Conservation (phyloP, 1,140 invertebrate species). For the Caenorhabditis remanei region DNA sequence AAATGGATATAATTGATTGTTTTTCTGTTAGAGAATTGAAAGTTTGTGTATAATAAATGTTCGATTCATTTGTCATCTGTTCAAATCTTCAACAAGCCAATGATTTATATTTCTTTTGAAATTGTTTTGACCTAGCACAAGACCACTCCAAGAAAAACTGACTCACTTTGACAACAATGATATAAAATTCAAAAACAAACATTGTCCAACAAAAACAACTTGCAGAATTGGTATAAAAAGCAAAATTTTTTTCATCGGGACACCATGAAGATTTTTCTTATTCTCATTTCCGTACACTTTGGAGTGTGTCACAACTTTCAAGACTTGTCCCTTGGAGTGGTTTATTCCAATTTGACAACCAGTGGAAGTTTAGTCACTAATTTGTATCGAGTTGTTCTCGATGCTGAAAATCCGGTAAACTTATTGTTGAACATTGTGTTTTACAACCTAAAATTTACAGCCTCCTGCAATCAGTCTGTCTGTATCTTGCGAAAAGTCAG, state of each 20-base stretch:
- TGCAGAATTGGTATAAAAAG: too few relatives aligned
- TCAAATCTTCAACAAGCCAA: too few relatives aligned
- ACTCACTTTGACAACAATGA: too few relatives aligned
- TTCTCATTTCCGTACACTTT: neutral
- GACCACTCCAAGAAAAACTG: too few relatives aligned
- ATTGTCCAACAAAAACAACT: too few relatives aligned
- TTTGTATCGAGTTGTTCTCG: neutral
- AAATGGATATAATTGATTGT: neutral
- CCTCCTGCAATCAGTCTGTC: neutral
- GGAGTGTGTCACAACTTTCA: neutral
- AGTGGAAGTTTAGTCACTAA: neutral
- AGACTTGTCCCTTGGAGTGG: neutral
- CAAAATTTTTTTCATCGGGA: too few relatives aligned
- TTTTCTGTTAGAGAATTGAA: too few relatives aligned
- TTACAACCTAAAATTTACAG: neutral
- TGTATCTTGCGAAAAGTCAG: neutral
- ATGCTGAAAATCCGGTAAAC: neutral
- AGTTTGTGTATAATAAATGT: too few relatives aligned
- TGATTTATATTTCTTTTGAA: too few relatives aligned
- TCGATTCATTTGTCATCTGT: too few relatives aligned
- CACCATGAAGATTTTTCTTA: neutral
- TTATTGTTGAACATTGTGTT: neutral
- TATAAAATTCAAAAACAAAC: too few relatives aligned
- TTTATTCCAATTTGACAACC: neutral
- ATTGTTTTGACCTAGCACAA: too few relatives aligned